These are phyloP conservation scores for Cyclina sinensis DNA, from an alignment of 1,140 invertebrate genomes.

Conservation along the genomic window DNA sequence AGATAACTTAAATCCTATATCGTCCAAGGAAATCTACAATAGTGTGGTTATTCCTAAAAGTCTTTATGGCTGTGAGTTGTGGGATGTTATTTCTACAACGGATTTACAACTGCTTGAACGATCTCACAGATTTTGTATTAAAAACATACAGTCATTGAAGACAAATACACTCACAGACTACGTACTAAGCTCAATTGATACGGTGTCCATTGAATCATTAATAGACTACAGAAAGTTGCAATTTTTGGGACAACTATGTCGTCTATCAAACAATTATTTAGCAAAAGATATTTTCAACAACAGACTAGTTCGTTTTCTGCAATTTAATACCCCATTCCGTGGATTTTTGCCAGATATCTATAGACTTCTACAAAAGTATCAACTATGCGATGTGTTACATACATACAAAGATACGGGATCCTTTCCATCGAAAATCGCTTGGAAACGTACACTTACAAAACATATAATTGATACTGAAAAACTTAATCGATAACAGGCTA, in stretches of 20 bases:
- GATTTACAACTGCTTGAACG: not conserved
- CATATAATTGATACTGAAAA: too few species aligned
- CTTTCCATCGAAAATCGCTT: not conserved
- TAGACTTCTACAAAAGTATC: not conserved
- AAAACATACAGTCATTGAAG: not conserved
- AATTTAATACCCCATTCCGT: not conserved
- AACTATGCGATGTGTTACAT: not conserved
- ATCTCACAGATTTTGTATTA: not conserved
- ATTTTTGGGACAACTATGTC: not conserved
- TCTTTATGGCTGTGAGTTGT: not conserved
- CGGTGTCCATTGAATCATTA: slow-evolving; percentile 2
- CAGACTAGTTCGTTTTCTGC: not conserved
- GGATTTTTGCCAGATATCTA: not conserved
- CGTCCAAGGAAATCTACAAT: not conserved
- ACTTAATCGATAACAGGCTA: too few species aligned
- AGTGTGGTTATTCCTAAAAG: not conserved
- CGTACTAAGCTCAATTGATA: slow-evolving; percentile 5
- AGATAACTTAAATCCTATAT: not conserved
- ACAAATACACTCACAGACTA: not conserved
- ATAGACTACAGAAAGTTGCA: not conserved
- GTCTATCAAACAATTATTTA: not conserved
- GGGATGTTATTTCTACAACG: not conserved
- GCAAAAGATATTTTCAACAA: not conserved
- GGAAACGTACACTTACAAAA: not conserved
- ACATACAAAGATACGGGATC: not conserved